Percentiles rank a stretch among this genome's conserved stretches.
Conservation (phyloP, 2,797 vertebrate species). For the Pelodytes ibericus region DNA sequence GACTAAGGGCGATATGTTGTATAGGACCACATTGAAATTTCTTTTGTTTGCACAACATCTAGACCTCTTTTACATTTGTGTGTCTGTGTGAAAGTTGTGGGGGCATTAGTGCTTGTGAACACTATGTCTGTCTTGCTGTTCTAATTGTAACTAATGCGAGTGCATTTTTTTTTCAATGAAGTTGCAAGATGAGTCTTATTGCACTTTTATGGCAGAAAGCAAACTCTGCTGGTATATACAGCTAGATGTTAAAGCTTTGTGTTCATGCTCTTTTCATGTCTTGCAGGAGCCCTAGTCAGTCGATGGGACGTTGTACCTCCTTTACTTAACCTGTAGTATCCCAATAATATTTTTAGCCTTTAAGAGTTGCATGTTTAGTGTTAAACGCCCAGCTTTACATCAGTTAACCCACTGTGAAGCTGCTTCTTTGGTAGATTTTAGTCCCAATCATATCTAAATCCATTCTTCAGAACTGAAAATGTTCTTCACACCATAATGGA, state of each 20-base stretch:
- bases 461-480: slow-evolving; percentile 6
- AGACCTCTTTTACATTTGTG: slow-evolving; percentile 35
- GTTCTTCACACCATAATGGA: slow-evolving; percentile 15
- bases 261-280: slow-evolving; percentile 8
- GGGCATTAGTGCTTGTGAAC: slow-evolving; percentile 45
- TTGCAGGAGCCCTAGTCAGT: slow-evolving; percentile 7
- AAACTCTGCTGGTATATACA: slow-evolving; percentile 12
- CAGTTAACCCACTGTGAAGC: slow-evolving; percentile 30
- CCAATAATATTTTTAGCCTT: slow-evolving; percentile 24
- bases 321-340: slow-evolving; percentile 9
- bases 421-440: slow-evolving; percentile 13
- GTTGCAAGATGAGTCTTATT: slow-evolving; percentile 38
- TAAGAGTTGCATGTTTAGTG: slow-evolving; percentile 22
- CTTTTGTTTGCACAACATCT: slow-evolving; percentile 44
- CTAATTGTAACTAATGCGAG: slow-evolving; percentile 8
- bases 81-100: slow-evolving; percentile 14
- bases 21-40: slow-evolving; percentile 27
- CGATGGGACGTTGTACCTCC: slow-evolving; percentile 1
- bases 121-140: slow-evolving; percentile 32
- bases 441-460: background rate
- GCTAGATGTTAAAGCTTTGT: slow-evolving; percentile 23
- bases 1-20: slow-evolving; percentile 2
- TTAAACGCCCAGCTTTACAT: slow-evolving; percentile 17
- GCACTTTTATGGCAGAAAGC: slow-evolving; percentile 44
- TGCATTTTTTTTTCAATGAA: slow-evolving; percentile 24